phyloP scores from a whole-genome alignment of 2,888 invertebrate genomes.

The Calameuta idolon region DNA sequence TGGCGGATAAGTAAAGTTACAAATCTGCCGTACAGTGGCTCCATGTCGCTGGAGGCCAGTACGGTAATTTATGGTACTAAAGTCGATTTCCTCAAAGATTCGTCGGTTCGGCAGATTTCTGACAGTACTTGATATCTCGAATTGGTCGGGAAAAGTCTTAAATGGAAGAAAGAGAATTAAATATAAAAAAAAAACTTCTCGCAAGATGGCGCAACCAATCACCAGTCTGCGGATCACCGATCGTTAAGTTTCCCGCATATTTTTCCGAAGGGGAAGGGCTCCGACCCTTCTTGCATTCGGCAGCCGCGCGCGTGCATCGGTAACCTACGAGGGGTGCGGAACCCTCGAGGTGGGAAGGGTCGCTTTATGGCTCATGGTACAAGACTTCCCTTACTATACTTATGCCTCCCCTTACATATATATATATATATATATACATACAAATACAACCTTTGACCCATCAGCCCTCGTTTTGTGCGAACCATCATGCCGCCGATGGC shows the following conservation, averaged over 20 bases:
- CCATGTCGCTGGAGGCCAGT: background rate
- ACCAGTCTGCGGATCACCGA: too few relatives aligned
- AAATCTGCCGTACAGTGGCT: background rate
- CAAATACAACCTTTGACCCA: background rate
- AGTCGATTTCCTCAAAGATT: background rate
- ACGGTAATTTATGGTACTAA: background rate
- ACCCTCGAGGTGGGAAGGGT: conserved; percentile 23
- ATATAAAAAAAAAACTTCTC: too few relatives aligned
- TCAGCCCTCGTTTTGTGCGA: conserved; percentile 28
- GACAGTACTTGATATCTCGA: background rate
- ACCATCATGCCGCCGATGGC: conserved; percentile 36
- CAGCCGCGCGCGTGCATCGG: background rate
- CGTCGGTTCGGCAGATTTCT: background rate
- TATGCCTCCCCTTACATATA: background rate
- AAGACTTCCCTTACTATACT: conserved; percentile 19
- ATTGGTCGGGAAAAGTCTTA: background rate
- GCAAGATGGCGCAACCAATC: too few relatives aligned
- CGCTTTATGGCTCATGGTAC: conserved; percentile 33
- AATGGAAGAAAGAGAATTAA: too few relatives aligned
- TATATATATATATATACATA: background rate
- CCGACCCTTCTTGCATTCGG: background rate
- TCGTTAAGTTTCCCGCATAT: background rate
- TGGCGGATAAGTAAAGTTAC: background rate
- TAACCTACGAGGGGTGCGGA: background rate
- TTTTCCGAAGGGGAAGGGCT: background rate